These are phyloP conservation scores for Pemphredon lugubris DNA, from an alignment of 2,888 invertebrate genomes.

Conservation along the genomic window DNA sequence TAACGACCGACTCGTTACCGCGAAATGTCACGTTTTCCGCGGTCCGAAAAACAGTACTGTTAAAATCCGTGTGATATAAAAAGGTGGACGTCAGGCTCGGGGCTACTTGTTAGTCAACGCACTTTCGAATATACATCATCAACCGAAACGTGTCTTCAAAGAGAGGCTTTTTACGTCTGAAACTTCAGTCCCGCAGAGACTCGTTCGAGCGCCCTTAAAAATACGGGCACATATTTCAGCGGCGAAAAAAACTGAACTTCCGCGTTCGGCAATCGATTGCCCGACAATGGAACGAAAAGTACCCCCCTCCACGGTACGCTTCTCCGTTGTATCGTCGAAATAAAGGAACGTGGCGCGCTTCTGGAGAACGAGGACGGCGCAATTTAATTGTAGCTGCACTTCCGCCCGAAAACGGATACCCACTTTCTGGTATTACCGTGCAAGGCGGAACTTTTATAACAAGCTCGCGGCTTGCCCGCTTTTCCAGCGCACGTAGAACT, in stretches of 20 bases:
- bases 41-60: no score
- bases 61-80: no score
- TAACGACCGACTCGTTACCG: no score
- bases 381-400: constrained; percentile 59
- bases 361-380: constrained; percentile 27
- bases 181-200: neutral
- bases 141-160: no score
- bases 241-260: neutral
- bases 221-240: neutral
- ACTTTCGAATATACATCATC: no score
- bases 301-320: neutral
- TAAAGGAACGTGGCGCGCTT: constrained; percentile 18
- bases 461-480: constrained; percentile 22
- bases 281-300: constrained; percentile 6
- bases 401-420: constrained; percentile 59
- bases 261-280: constrained; percentile 32
- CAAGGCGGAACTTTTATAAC: constrained; percentile 60
- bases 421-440: constrained; percentile 56
- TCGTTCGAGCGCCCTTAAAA: constrained; percentile 8
- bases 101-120: no score
- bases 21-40: no score
- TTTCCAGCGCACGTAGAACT: constrained; percentile 29
- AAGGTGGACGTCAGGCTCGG: no score
- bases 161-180: neutral
- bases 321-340: constrained; percentile 29